Conservation (phyloP, 2,888 invertebrate species). For the Idaea straminata region DNA sequence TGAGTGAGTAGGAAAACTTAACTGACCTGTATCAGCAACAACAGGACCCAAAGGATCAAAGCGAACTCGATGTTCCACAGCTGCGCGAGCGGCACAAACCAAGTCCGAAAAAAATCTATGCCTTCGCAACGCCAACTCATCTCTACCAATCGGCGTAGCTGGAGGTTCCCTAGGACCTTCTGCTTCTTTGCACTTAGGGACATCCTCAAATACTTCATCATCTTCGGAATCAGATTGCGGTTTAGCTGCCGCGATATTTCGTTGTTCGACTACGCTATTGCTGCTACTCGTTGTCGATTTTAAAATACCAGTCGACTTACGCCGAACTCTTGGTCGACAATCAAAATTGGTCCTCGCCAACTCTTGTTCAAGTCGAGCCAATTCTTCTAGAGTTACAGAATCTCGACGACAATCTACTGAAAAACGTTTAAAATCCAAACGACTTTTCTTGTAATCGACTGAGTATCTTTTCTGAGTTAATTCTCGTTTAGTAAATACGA, state of each 20-base stretch:
- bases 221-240: slow-evolving; percentile 60
- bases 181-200: slow-evolving; percentile 51
- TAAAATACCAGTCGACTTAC: slow-evolving; percentile 71
- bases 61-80: slow-evolving; percentile 86
- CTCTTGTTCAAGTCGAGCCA: slow-evolving; percentile 62
- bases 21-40: slow-evolving; percentile 81
- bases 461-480: slow-evolving; percentile 64
- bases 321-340: slow-evolving; percentile 54
- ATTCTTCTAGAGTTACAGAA: slow-evolving; percentile 63
- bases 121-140: slow-evolving; percentile 87
- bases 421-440: slow-evolving; percentile 67
- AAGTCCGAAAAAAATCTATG: slow-evolving; percentile 90
- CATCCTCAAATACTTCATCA: slow-evolving; percentile 83
- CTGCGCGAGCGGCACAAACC: slow-evolving; percentile 85
- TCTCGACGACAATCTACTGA: slow-evolving; percentile 68
- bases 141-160: slow-evolving; percentile 88
- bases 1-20: slow-evolving; percentile 4
- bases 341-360: slow-evolving; percentile 68
- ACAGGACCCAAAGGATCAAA: slow-evolving; percentile 87
- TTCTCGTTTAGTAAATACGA: slow-evolving; percentile 52
- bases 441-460: slow-evolving; percentile 64
- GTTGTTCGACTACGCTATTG: slow-evolving; percentile 52
- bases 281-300: slow-evolving; percentile 66
- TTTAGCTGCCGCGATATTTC: slow-evolving; percentile 32
- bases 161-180: slow-evolving; percentile 84